Conservation (phyloP, 2,113 vertebrate species). For the Irena cyanogastra region DNA sequence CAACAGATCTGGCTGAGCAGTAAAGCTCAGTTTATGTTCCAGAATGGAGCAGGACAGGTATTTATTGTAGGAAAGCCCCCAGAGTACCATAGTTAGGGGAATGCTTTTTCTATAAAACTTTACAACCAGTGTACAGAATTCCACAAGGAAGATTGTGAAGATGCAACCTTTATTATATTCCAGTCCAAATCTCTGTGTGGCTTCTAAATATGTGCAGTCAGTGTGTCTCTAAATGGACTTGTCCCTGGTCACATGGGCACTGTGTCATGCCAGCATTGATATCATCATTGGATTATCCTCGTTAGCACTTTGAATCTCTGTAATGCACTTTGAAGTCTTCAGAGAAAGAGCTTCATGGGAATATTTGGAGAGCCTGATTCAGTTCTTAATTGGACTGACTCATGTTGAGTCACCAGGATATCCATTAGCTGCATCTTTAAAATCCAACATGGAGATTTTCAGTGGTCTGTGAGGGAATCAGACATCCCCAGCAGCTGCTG, state of each 20-base stretch:
- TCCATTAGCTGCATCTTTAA: slow-evolving; percentile 17
- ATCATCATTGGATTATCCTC: slow-evolving; percentile 30
- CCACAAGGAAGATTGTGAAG: background rate
- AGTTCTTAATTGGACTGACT: slow-evolving; percentile 55
- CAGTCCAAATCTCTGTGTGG: background rate
- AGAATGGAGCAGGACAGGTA: slow-evolving; percentile 1
- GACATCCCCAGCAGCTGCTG: background rate
- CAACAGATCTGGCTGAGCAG: background rate
- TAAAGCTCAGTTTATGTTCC: background rate
- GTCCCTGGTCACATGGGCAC: background rate
- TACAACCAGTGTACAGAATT: background rate
- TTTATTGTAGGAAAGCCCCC: slow-evolving; percentile 9
- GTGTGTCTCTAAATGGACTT: slow-evolving; percentile 9
- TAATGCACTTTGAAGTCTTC: slow-evolving; percentile 56
- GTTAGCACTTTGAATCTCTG: slow-evolving; percentile 28
- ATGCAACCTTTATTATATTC: background rate
- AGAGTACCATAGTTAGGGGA: background rate
- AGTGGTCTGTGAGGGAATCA: background rate
- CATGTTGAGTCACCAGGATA: slow-evolving; percentile 33
- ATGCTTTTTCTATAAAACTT: slow-evolving; percentile 38
- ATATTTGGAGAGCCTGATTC: slow-evolving; percentile 51
- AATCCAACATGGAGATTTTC: background rate
- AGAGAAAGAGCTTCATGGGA: slow-evolving; percentile 46
- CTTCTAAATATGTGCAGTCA: background rate
- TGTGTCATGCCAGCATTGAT: slow-evolving; percentile 4